phyloP scores from a whole-genome alignment of 2,113 vertebrate genomes.

The Athene noctua region DNA sequence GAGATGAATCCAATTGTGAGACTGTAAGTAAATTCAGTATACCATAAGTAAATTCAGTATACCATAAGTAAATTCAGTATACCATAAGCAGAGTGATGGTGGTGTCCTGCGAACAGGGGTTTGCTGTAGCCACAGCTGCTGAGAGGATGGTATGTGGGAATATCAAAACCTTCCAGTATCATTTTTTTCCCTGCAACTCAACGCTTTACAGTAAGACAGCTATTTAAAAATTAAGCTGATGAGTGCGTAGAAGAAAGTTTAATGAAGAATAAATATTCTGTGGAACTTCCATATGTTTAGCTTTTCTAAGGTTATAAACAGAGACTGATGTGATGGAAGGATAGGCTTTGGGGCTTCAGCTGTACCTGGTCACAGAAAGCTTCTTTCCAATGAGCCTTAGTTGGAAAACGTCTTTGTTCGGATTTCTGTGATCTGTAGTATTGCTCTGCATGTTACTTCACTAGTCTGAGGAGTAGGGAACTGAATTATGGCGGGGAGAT shows the following conservation, averaged over 20 bases:
- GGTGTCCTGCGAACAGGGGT: not conserved
- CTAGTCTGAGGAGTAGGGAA: not conserved
- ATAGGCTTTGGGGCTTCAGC: not conserved
- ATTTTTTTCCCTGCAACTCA: not conserved
- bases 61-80: not conserved
- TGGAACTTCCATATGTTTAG: not conserved
- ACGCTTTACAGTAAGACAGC: not conserved
- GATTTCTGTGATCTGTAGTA: not conserved
- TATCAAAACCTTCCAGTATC: not conserved
- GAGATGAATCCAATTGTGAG: not conserved
- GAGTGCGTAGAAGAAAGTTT: not conserved
- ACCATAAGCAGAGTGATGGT: not conserved
- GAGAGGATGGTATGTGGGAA: not conserved
- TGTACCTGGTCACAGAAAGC: not conserved
- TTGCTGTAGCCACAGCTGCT: not conserved
- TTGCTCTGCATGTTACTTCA: not conserved
- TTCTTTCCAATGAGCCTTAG: not conserved
- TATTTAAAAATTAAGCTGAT: not conserved
- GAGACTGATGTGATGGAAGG: not conserved
- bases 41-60: no score
- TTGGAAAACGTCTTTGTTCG: not conserved
- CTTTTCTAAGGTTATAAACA: not conserved
- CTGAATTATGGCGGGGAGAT: not conserved
- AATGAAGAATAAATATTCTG: not conserved
- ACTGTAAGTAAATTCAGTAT: not conserved